Conservation (phyloP, 2,797 vertebrate genomes). For the Sebastes oblongus region DNA sequence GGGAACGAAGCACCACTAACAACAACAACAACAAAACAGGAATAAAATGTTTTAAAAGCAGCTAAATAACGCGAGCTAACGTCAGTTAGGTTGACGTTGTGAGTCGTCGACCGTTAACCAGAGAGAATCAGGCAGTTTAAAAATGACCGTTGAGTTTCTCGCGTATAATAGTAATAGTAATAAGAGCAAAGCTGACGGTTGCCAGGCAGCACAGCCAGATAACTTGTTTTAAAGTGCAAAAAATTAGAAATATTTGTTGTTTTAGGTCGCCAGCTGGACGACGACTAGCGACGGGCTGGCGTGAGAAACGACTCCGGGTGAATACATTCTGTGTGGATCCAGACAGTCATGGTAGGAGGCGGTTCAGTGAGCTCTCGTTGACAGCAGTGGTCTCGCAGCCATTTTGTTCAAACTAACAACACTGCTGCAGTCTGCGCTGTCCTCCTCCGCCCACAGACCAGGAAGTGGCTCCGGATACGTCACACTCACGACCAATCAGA, state of each 20-base stretch:
- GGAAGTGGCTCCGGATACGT: constrained; percentile 76
- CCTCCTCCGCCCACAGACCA: constrained; percentile 71
- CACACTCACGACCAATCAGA: constrained; percentile 71
- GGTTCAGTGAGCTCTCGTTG: constrained; percentile 77
- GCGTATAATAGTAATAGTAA: background rate
- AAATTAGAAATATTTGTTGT: constrained; percentile 58
- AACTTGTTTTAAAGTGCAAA: constrained; percentile 85
- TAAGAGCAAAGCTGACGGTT: constrained; percentile 55
- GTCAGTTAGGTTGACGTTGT: constrained; percentile 44
- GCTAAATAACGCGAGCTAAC: constrained; percentile 45
- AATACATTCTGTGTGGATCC: constrained; percentile 80
- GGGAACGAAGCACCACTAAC: constrained; percentile 55
- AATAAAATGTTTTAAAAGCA: constrained; percentile 64
- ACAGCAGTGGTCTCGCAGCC: constrained; percentile 82
- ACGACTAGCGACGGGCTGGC: constrained; percentile 69
- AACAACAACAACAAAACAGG: constrained; percentile 53
- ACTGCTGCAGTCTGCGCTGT: constrained; percentile 72
- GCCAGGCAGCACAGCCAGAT: constrained; percentile 52
- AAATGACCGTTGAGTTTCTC: constrained; percentile 60
- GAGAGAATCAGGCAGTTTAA: constrained; percentile 64
- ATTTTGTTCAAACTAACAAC: constrained; percentile 87
- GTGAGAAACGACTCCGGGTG: constrained; percentile 74
- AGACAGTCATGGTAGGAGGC: constrained; percentile 73
- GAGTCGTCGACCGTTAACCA: constrained; percentile 52
- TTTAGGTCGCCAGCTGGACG: constrained; percentile 74